These are phyloP conservation scores for Congeria kusceri DNA, from an alignment of 2,888 invertebrate genomes.

Conservation along the genomic window DNA sequence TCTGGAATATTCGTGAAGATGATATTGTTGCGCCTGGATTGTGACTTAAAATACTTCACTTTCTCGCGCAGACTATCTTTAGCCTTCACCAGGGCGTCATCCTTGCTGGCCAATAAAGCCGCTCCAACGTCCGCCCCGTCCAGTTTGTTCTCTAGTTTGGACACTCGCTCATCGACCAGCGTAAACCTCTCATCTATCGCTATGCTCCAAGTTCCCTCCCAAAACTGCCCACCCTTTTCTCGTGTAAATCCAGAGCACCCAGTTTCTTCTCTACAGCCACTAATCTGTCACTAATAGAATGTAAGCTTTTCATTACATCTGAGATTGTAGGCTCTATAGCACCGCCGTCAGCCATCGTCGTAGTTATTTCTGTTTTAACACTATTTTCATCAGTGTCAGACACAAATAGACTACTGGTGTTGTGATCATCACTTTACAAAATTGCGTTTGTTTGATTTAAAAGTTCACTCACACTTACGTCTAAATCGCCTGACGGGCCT, in stretches of 20 bases:
- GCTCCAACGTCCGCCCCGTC: slow-evolving; percentile 1
- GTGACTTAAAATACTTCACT: slow-evolving; percentile 2
- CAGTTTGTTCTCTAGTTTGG: not conserved
- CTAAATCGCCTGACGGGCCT: too few species aligned
- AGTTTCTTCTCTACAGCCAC: slow-evolving; percentile 1
- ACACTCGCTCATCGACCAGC: not conserved
- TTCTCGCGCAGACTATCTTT: not conserved
- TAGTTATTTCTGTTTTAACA: too few species aligned
- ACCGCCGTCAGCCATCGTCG: not conserved
- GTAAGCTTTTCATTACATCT: slow-evolving; percentile 1
- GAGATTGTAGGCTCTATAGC: slow-evolving; percentile 1
- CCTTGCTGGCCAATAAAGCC: slow-evolving; percentile 1
- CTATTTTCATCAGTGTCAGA: too few species aligned
- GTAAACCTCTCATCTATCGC: not conserved
- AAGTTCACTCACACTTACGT: too few species aligned
- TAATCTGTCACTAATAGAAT: not conserved
- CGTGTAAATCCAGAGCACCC: not conserved
- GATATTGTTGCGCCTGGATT: not conserved
- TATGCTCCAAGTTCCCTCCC: too few species aligned
- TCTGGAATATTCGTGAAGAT: slow-evolving; percentile 1
- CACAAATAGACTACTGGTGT: too few species aligned
- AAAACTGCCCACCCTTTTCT: not conserved
- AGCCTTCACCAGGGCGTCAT: not conserved
- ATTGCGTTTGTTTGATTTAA: too few species aligned
- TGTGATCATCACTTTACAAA: too few species aligned